Conservation (phyloP, 2,888 invertebrate species). For the Diarsia brunnea region DNA sequence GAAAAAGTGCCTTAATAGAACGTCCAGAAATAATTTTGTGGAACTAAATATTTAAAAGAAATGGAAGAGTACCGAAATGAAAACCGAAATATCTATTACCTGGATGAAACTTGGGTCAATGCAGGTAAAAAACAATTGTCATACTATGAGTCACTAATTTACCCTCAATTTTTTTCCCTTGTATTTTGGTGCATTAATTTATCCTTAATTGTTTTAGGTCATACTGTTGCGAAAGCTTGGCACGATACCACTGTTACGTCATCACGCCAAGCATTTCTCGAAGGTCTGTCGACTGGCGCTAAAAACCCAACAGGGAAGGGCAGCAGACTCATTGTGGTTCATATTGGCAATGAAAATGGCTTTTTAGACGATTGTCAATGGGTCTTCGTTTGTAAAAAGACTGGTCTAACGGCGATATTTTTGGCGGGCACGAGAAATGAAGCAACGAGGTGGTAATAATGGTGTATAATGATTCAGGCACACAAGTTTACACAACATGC, state of each 20-base stretch:
- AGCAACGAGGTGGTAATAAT: too few species aligned
- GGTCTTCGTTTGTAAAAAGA: conserved; percentile 8
- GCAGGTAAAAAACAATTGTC: conserved; percentile 45
- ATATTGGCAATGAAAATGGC: conserved; percentile 7
- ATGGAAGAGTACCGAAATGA: conserved; percentile 16
- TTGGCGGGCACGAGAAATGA: too few species aligned
- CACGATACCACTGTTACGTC: conserved; percentile 40
- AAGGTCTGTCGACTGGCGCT: conserved; percentile 44
- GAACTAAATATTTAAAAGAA: conserved; percentile 17
- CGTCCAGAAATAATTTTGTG: conserved; percentile 21
- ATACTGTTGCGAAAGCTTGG: conserved; percentile 47
- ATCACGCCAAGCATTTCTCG: conserved; percentile 44
- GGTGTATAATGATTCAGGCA: too few species aligned
- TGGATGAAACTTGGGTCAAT: conserved; percentile 52
- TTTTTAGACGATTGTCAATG: not conserved
- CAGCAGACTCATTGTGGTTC: conserved; percentile 35
- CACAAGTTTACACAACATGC: too few species aligned
- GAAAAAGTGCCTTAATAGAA: not conserved
- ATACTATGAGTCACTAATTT: not conserved
- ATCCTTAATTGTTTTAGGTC: conserved; percentile 34
- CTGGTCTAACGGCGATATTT: too few species aligned
- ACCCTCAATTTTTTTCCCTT: not conserved
- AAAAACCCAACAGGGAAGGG: conserved; percentile 49
- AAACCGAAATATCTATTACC: conserved; percentile 17
- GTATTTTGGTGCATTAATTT: not conserved